Percentiles rank a stretch among this genome's conserved stretches.
Evolutionary conservation across 2,888 invertebrate genomes (phyloP).

Genomic region (Nemotelus pantherinus): DNA sequence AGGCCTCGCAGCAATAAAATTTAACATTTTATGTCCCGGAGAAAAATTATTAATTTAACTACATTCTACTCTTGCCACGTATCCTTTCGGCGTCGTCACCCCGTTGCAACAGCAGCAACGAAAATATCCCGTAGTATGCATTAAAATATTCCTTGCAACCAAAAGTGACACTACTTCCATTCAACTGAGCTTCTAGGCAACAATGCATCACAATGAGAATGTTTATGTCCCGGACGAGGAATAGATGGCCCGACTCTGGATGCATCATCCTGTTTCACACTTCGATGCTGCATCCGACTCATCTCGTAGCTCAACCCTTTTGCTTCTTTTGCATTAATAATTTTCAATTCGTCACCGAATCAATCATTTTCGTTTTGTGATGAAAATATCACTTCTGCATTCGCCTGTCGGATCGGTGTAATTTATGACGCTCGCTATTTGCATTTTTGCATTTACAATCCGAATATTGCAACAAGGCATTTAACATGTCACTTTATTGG

Average conservation of each 20-base stretch:
- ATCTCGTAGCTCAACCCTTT: slow-evolving; percentile 28
- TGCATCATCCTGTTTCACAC: slow-evolving; percentile 6
- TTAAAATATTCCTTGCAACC: slow-evolving; percentile 1
- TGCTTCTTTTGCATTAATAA: slow-evolving; percentile 35
- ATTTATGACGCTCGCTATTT: slow-evolving; percentile 34
- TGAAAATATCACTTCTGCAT: slow-evolving; percentile 41
- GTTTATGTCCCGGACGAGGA: slow-evolving; percentile 24
- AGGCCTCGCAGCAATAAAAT: slow-evolving; percentile 46
- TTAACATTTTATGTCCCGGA: slow-evolving; percentile 49
- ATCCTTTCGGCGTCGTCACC: not conserved
- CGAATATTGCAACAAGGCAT: slow-evolving; percentile 14
- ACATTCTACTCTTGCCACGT: not conserved
- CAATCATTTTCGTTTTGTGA: slow-evolving; percentile 41
- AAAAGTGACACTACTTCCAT: not conserved
- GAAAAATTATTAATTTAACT: slow-evolving; percentile 47
- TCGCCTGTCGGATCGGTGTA: slow-evolving; percentile 9
- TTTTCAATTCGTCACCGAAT: slow-evolving; percentile 38
- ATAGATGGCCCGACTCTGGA: not conserved
- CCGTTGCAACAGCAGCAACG: not conserved
- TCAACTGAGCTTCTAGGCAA: not conserved
- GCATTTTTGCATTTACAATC: slow-evolving; percentile 19
- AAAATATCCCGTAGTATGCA: slow-evolving; percentile 3
- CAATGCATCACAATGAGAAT: slow-evolving; percentile 30
- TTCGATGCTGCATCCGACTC: slow-evolving; percentile 2
- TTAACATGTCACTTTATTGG: slow-evolving; percentile 48